Evolutionary conservation across 2,113 vertebrate genomes (phyloP).

Genomic region (Athene noctua): DNA sequence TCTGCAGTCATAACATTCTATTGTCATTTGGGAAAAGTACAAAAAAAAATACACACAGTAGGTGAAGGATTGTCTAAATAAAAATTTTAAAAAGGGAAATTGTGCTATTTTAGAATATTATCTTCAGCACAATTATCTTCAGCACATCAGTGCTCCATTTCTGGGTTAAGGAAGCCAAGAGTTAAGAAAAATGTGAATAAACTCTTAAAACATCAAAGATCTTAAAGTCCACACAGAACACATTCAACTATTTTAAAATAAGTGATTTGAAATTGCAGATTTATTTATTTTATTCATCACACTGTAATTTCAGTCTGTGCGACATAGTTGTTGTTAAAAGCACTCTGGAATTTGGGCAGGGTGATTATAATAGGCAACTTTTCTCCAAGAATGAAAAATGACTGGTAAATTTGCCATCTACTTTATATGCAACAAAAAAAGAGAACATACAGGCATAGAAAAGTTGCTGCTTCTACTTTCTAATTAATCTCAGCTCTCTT

Average conservation of each 20-base stretch:
- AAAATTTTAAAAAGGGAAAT: background rate
- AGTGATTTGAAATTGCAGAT: background rate
- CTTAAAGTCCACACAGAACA: background rate
- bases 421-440: background rate
- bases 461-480: background rate
- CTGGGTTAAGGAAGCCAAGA: background rate
- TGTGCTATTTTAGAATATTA: background rate
- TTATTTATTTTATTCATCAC: background rate
- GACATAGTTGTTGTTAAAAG: background rate
- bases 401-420: background rate
- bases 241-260: background rate
- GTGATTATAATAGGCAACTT: background rate
- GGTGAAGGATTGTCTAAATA: background rate
- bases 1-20: background rate
- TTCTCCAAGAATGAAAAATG: background rate
- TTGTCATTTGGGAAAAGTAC: background rate
- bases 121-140: background rate
- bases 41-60: background rate
- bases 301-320: background rate
- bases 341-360: background rate
- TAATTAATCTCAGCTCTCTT: background rate
- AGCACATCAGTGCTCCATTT: background rate
- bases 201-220: background rate
- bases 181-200: background rate
- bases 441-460: background rate